Conservation (phyloP, 2,888 invertebrate genomes). For the Miltochrista miniata region DNA sequence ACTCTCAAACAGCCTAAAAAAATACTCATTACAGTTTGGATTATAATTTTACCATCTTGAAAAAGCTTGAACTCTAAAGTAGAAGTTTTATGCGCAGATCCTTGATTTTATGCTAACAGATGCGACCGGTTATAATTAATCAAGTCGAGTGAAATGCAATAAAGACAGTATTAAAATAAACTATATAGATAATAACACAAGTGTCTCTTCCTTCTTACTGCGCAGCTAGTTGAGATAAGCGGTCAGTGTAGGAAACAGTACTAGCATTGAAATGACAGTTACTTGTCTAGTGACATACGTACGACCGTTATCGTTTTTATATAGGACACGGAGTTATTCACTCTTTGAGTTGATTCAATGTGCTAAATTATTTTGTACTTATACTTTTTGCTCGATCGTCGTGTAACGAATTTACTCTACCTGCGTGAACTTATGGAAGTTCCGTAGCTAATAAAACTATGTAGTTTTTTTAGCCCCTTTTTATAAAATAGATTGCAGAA, state of each 20-base stretch:
- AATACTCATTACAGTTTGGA: not conserved
- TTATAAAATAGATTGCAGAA: too few relatives aligned
- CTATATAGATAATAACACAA: slow-evolving; percentile 9
- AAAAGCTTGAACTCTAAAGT: too few relatives aligned
- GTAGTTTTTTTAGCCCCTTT: too few relatives aligned
- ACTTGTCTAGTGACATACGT: slow-evolving; percentile 19
- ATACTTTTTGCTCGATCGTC: too few relatives aligned
- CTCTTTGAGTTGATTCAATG: not conserved
- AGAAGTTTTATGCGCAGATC: not conserved
- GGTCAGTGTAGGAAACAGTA: slow-evolving; percentile 60
- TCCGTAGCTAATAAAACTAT: too few relatives aligned
- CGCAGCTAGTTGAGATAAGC: slow-evolving; percentile 70
- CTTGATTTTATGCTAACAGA: too few relatives aligned
- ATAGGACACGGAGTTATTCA: not conserved
- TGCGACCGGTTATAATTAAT: not conserved
- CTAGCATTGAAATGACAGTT: slow-evolving; percentile 17
- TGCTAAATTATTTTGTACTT: not conserved
- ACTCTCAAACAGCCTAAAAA: not conserved
- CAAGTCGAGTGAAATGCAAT: not conserved
- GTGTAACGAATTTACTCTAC: too few relatives aligned
- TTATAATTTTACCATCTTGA: too few relatives aligned
- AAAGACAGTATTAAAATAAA: slow-evolving; percentile 15
- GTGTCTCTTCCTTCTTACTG: slow-evolving; percentile 43
- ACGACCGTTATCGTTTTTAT: slow-evolving; percentile 17
- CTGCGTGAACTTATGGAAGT: too few relatives aligned